Evolutionary conservation across 2,113 vertebrate genomes (phyloP), one percentile per base, ranked within the genome.

Genomic region (Notiomystis cincta): DNA sequence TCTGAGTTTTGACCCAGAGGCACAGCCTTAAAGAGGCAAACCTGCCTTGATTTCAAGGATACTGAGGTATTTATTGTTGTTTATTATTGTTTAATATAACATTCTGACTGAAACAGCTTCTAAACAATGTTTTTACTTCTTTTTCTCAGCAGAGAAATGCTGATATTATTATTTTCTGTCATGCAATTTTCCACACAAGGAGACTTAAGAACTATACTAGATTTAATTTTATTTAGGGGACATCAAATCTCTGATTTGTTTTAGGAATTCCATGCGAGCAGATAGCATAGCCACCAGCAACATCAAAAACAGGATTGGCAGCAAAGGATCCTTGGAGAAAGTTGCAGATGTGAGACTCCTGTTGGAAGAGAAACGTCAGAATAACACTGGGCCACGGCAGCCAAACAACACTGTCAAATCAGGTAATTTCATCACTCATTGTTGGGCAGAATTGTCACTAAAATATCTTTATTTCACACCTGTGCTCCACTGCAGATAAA

Each of bases 321-420:
- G 91, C 94, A 99, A 99, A 96, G 95, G 98, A 20, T 61, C 97
- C 1, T 88, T 98, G 4, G 98, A 98, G 96, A 99, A 99, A 79
- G 98, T 99, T 87, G 98, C 97, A 1, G 99, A 99, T 73, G 98
- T 99, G 21, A 97, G 99, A 21, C 98, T 99, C 53, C 98, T 99
- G 47, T 95, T 99, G 94, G 99, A 99, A 97, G 99, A 99, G 96
- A 99, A 99, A 86, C 98, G 99, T 50, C 99, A 99, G 62, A 98
- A 98, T 10, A 98, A 98, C 10, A 91, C 85, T 5, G 97, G 98
- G 48, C 98, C 98, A 37, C 97, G 97, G 30, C 98, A 97, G 75
- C 83, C 96, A n/a, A 95, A 93, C 87, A 87, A 97, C 44, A 97
- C 48, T 18, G 67, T 98, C 42, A 99, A 99, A 94, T 99, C 98